Evolutionary conservation across 2,113 vertebrate genomes (phyloP).

Genomic region (Xenus cinereus): DNA sequence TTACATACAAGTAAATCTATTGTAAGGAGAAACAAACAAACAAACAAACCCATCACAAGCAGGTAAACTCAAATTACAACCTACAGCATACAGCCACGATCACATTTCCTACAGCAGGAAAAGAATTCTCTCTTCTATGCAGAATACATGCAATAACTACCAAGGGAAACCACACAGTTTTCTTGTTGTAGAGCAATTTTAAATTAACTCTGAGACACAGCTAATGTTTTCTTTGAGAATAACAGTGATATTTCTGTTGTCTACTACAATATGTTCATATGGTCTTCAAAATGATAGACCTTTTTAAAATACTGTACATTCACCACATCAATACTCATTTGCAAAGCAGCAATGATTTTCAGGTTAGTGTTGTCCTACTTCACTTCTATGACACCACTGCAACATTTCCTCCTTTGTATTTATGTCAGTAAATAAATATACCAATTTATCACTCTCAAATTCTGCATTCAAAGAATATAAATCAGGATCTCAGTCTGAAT

Average conservation of each 20-base stretch:
- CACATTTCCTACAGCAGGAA: background rate
- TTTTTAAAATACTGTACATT: background rate
- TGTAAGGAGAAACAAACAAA: background rate
- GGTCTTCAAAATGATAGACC: background rate
- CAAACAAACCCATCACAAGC: background rate
- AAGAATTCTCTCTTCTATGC: background rate
- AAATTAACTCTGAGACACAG: background rate
- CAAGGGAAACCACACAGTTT: background rate
- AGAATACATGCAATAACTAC: background rate
- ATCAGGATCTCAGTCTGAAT: background rate
- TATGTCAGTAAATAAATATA: background rate
- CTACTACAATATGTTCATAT: background rate
- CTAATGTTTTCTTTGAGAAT: background rate
- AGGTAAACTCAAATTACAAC: background rate
- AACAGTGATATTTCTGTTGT: background rate
- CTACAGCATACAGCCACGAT: background rate
- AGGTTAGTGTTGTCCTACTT: background rate
- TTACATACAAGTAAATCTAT: conserved; percentile 86
- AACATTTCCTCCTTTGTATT: background rate
- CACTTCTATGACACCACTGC: background rate
- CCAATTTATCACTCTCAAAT: background rate
- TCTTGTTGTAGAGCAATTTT: background rate
- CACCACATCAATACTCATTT: background rate
- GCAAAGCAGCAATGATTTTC: background rate
- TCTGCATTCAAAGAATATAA: background rate